Evolutionary conservation across 1,140 invertebrate genomes (phyloP), one percentile per base, ranked within the genome.

Genomic region (Sitodiplosis mosellana): DNA sequence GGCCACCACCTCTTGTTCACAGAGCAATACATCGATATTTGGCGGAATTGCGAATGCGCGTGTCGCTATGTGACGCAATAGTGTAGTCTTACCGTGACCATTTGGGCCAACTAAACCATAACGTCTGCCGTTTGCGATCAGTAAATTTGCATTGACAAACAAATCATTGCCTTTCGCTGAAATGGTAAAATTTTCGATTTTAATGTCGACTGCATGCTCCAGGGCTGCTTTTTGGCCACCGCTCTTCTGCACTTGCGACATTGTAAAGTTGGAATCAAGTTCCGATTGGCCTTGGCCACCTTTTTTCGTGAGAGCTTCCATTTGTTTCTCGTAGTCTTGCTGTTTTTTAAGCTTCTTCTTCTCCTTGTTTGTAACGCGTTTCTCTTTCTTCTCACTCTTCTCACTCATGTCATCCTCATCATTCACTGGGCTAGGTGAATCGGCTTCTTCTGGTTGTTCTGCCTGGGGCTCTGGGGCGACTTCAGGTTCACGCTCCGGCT

Each of bases 91-190:
- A 12, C 96, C 95, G 72, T 98, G 91, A 2, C 95, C 95, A 70
- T 99, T 99, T 4, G 95, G 96, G 37, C 96, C 96, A 20, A 99
- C 93, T 5, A 99, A 69, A 59, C 96, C 96, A 67, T 99, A 99
- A 58, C 91, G 77, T 50, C 94, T 75, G 0, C 91, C 89, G 58
- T 87, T 78, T 3, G 93, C 90, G 54, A 99, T 97, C 19, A 92
- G 69, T 5, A 99, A 67, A 66, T 79, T 90, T 1, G 96, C 96
- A 70, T 99, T 99, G 11, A 92, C 83, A 66, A 99, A 99, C 17
- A 99, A 68, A 64, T 98, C 90, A 58, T 98, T 95, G 34, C 96
- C 96, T 65, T 91, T 88, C 0, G 95, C 95, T 19, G 89, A 81
- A 52, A 99, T 99, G 48, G 88, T 94, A 61, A 99, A 99, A 66